Percentiles rank a stretch among this genome's conserved stretches.
phyloP scores from a whole-genome alignment of 2,113 vertebrate genomes.

The Gallinago undulata region DNA sequence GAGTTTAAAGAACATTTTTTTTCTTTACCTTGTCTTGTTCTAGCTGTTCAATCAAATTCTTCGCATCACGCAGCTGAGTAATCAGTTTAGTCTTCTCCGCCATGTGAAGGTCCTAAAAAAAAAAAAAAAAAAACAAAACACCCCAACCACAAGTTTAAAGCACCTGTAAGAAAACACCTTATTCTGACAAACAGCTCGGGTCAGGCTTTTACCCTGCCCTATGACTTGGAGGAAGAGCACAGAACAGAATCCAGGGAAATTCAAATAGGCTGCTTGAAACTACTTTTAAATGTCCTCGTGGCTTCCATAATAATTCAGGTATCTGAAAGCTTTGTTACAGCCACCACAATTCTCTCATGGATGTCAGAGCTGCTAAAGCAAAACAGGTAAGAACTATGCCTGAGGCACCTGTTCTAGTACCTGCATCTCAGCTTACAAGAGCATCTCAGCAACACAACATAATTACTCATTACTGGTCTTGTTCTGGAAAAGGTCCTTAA shows the following conservation, averaged over 20 bases:
- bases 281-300: background rate
- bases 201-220: background rate
- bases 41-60: slow-evolving; percentile 95
- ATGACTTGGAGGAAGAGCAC: background rate
- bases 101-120: slow-evolving; percentile 89
- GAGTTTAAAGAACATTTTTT: background rate
- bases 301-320: background rate
- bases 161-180: slow-evolving; percentile 22
- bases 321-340: background rate
- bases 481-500: background rate
- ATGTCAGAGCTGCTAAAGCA: background rate
- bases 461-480: background rate
- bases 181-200: background rate
- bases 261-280: background rate
- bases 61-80: slow-evolving; percentile 93
- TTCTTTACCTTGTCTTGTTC: slow-evolving; percentile 96
- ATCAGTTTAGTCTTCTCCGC: slow-evolving; percentile 95
- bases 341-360: background rate
- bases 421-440: background rate
- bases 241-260: background rate
- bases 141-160: background rate
- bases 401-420: background rate
- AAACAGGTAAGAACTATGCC: background rate
- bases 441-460: background rate
- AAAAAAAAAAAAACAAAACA: background rate